Conservation (phyloP, 2,797 vertebrate species). For the Pipistrellus pipistrellus region DNA sequence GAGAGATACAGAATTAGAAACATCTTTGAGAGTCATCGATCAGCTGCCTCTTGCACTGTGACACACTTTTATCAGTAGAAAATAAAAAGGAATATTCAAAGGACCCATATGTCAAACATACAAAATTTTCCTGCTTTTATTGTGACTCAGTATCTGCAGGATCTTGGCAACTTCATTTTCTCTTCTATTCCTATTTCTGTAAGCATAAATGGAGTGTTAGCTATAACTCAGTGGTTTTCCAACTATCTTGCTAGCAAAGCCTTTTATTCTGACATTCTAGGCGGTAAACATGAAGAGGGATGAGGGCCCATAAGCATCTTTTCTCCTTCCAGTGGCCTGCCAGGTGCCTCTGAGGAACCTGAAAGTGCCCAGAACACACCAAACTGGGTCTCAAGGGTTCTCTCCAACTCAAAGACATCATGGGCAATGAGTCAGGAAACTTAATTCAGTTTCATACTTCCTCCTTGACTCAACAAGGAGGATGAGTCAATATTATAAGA, state of each 20-base stretch:
- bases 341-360: background rate
- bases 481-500: constrained; percentile 70
- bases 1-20: no score
- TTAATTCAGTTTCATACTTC: constrained; percentile 67
- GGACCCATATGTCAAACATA: background rate
- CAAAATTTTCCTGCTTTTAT: background rate
- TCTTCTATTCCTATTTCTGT: background rate
- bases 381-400: background rate
- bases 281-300: background rate
- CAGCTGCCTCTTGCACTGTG: no score
- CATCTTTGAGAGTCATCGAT: no score
- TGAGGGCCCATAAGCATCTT: background rate
- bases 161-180: background rate
- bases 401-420: background rate
- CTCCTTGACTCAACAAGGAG: background rate
- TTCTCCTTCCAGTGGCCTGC: background rate
- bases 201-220: background rate
- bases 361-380: background rate
- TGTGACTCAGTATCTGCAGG: background rate
- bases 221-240: background rate
- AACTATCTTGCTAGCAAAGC: background rate
- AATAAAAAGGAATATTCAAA: background rate
- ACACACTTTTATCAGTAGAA: background rate
- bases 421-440: background rate
- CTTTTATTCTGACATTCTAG: background rate